Conservation (phyloP, 2,797 vertebrate species). For the Sebastes paucispinis region DNA sequence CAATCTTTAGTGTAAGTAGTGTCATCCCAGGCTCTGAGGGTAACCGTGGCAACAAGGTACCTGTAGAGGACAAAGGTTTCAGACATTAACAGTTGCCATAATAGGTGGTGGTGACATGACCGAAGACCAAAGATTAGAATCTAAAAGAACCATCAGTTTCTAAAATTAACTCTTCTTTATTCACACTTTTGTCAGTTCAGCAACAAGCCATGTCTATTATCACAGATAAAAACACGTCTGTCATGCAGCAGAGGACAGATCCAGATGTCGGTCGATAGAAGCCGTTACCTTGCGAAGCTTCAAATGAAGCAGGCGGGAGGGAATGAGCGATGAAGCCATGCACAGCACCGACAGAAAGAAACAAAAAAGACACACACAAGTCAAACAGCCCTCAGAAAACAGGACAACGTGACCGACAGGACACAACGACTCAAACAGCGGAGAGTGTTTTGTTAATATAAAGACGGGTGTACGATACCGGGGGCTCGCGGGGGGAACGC, state of each 20-base stretch:
- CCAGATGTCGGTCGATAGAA: not conserved
- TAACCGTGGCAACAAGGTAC: conserved; percentile 94
- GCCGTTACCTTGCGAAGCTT: conserved; percentile 84
- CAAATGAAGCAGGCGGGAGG: conserved; percentile 60
- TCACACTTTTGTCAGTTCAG: not conserved
- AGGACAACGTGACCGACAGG: not conserved
- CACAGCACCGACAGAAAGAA: conserved; percentile 66
- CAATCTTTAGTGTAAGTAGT: conserved; percentile 93
- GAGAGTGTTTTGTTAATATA: not conserved
- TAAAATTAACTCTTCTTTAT: not conserved
- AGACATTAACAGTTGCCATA: not conserved
- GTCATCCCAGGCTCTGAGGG: conserved; percentile 97
- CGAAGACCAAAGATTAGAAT: not conserved
- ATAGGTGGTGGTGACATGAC: not conserved
- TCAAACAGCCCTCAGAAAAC: conserved; percentile 27
- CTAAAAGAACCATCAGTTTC: not conserved
- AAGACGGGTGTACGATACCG: conserved; percentile 73
- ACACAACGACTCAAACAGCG: not conserved
- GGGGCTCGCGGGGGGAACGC: conserved; percentile 88
- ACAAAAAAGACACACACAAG: conserved; percentile 29
- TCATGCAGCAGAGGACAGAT: not conserved
- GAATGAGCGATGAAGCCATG: conserved; percentile 81
- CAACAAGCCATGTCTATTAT: not conserved
- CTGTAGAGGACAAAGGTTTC: conserved; percentile 72
- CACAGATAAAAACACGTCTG: not conserved